Evolutionary conservation across 2,797 vertebrate genomes (phyloP).

Genomic region (Petrocephalus sullivani): DNA sequence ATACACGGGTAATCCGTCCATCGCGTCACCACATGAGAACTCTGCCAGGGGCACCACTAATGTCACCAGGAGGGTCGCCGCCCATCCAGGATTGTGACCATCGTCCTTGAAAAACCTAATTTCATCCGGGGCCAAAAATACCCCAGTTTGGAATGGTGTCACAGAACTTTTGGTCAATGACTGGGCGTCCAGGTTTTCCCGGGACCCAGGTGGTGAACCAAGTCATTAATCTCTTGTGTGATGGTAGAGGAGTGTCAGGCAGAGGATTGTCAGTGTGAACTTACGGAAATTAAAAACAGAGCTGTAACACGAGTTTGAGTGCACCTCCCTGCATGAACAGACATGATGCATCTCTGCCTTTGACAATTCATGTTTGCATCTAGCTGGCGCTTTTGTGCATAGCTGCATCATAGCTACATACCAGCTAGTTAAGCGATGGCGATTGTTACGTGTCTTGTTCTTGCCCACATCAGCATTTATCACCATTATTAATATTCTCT

Average conservation of each 20-base stretch:
- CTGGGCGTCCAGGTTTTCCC: neutral
- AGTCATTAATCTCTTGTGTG: conserved; percentile 53
- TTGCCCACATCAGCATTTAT: conserved; percentile 14
- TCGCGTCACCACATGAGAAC: neutral
- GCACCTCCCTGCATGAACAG: neutral
- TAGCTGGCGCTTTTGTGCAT: neutral
- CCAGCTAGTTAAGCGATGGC: neutral
- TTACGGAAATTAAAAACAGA: conserved; percentile 45
- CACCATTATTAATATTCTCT: conserved; percentile 10
- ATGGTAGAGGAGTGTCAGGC: conserved; percentile 47
- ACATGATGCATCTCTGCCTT: neutral
- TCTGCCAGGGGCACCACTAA: neutral
- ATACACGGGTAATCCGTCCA: too few relatives aligned
- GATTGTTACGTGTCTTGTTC: conserved; percentile 24
- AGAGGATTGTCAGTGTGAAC: conserved; percentile 38
- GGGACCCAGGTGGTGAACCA: neutral
- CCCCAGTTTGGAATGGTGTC: conserved; percentile 17
- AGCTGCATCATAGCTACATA: neutral
- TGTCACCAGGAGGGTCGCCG: conserved; percentile 5
- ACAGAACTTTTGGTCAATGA: neutral
- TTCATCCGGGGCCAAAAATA: neutral
- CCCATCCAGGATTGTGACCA: neutral
- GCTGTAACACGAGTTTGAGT: too few relatives aligned
- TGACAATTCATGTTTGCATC: neutral
- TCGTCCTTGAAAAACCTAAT: neutral